Base-by-base conservation (phyloP, 2,888 invertebrate species). In the Eutolmus rufibarbis region DNA sequence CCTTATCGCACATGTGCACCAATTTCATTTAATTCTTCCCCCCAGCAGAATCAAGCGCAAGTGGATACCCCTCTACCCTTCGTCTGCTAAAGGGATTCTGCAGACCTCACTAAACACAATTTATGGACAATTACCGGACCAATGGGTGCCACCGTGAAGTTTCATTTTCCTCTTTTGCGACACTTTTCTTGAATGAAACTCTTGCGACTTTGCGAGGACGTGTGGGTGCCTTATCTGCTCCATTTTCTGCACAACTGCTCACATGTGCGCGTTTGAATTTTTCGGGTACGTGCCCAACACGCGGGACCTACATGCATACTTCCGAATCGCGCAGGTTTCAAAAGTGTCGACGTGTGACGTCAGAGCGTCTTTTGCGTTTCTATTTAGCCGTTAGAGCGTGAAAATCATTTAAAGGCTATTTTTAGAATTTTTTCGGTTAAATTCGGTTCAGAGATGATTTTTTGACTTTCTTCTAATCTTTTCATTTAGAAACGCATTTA, bases 1-100 rank as follows among this genome's bases (percentile, higher is more conserved):
- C 56, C 86, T 86, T 86, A 86, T 86, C 86, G 56, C 86, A 86
- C 77, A 77, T 86, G 86, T 34, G 86, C 86, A 86, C 86, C 37
- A 51, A 74, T 56, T 86, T 66, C 46, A 16, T n/a, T 84, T 12
- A 66, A 84, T 84, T 66, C 34, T 34, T 66, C 23, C 14, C 66
- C 34, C 43, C 5, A 57, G 12, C 23, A 57, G 23, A 57, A 19
- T 57, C 16, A 43, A 56, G 14, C 28, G 51, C 28, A 81, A 51
- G 5, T 1, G 31, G 34, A 5, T 46, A 12, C 23, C 28, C 9
- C 2, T n/a, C n/a, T n/a, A n/a, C 19, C 16, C 31, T 8, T 57
- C 34, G 7, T 5, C 31, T 34, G n/a, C 31, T 34, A 81, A 81
- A 81, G 81, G 66, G 51, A 81, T 46, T 51, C 34, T 40, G 23